A percentile compares a stretch with the other conserved stretches of the same genome.
phyloP scores from a whole-genome alignment of 2,113 vertebrate species.

The Ranitomeya variabilis region DNA sequence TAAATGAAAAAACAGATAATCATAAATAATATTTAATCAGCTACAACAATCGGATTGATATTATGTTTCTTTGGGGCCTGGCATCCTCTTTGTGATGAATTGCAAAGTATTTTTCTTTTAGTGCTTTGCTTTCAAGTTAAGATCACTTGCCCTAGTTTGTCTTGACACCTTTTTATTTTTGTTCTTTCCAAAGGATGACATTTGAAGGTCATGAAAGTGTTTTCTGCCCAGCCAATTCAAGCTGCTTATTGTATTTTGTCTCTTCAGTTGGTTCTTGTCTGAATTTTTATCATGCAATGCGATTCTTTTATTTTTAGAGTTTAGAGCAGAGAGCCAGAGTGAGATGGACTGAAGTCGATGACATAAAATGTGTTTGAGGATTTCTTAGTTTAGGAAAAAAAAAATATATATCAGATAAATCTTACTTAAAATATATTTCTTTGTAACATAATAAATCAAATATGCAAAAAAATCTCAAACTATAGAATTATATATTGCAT shows the following conservation, averaged over 20 bases:
- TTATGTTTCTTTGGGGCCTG: neutral
- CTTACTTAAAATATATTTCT: neutral
- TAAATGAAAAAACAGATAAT: neutral
- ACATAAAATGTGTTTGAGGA: neutral
- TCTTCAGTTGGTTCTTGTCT: neutral
- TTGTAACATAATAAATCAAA: neutral
- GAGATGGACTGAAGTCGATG: neutral
- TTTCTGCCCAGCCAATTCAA: neutral
- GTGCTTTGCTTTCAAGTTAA: neutral
- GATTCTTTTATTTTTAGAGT: neutral
- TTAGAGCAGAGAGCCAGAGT: neutral
- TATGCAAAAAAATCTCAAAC: neutral
- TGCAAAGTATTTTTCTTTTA: neutral
- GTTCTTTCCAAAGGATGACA: constrained; percentile 31
- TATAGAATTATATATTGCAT: neutral
- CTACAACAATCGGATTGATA: neutral
- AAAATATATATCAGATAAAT: neutral
- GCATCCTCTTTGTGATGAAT: neutral
- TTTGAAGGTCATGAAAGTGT: constrained; percentile 46
- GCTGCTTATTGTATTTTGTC: constrained; percentile 22
- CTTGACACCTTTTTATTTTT: neutral
- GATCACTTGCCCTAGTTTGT: constrained; percentile 4
- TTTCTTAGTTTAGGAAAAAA: neutral
- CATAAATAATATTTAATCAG: neutral
- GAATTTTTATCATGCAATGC: constrained; percentile 13